These are phyloP conservation scores for Grallaria varia DNA, from an alignment of 2,113 vertebrate species.

Conservation along the genomic window DNA sequence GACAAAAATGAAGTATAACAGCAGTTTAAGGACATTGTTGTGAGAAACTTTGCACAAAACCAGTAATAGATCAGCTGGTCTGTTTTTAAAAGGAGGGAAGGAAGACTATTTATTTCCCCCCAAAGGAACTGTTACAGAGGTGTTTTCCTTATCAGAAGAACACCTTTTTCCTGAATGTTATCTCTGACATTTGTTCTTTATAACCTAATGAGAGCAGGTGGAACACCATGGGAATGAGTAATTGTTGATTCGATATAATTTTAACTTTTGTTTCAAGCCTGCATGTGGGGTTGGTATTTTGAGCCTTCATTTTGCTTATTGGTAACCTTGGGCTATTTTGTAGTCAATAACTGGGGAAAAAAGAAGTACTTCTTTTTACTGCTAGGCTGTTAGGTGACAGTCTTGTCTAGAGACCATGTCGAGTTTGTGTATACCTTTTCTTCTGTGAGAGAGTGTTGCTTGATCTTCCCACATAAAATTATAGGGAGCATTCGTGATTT, in stretches of 20 bases:
- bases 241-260: slow-evolving; percentile 51
- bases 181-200: slow-evolving; percentile 56
- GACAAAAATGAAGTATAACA: neutral
- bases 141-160: slow-evolving; percentile 62
- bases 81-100: slow-evolving; percentile 61
- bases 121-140: slow-evolving; percentile 48
- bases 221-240: slow-evolving; percentile 47
- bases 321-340: slow-evolving; percentile 11
- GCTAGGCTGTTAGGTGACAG: neutral
- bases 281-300: neutral
- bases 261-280: slow-evolving; percentile 33
- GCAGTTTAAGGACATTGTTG: neutral
- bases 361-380: neutral
- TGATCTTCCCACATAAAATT: neutral
- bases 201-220: slow-evolving; percentile 49
- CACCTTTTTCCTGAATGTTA: slow-evolving; percentile 65
- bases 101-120: slow-evolving; percentile 52
- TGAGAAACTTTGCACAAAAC: slow-evolving; percentile 24
- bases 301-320: slow-evolving; percentile 18
- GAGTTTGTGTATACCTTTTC: neutral
- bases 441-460: neutral
- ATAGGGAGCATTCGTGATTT: neutral
- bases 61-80: slow-evolving; percentile 18
- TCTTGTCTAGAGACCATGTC: neutral
- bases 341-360: neutral